phyloP scores from a whole-genome alignment of 2,113 vertebrate genomes.

The Malurus elegans region DNA sequence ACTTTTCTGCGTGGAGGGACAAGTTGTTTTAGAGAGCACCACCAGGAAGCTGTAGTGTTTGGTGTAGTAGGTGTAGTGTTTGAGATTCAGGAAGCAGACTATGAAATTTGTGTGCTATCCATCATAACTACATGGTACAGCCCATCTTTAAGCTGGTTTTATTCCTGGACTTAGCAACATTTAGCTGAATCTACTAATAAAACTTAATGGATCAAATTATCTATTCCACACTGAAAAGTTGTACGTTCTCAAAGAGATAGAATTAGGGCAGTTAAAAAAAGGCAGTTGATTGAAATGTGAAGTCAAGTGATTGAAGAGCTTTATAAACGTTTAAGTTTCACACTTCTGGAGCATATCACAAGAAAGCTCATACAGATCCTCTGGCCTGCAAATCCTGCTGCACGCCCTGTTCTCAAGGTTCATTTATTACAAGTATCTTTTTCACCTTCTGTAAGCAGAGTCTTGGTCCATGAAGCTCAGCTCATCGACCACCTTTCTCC shows the following conservation, averaged over 20 bases:
- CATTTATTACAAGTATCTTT: accelerated
- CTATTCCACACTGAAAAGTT: background rate
- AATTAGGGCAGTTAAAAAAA: background rate
- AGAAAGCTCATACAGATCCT: background rate
- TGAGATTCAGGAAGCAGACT: background rate
- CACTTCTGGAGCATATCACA: background rate
- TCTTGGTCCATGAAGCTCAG: background rate
- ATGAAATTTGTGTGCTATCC: background rate
- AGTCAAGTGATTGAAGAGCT: background rate
- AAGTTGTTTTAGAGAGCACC: background rate
- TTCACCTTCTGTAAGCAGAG: background rate
- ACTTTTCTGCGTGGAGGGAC: background rate
- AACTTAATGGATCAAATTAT: conserved; percentile 10
- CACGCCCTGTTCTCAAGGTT: accelerated
- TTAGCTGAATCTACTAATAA: background rate
- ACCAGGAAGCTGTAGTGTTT: background rate
- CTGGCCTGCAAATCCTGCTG: background rate
- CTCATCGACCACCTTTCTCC: background rate
- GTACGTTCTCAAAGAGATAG: background rate
- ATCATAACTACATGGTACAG: background rate
- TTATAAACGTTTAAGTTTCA: background rate
- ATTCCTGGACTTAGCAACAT: background rate
- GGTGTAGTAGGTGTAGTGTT: background rate
- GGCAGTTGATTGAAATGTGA: background rate
- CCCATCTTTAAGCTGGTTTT: background rate